phyloP scores from a whole-genome alignment of 2,888 invertebrate genomes.

The Seladonia tumulorum region DNA sequence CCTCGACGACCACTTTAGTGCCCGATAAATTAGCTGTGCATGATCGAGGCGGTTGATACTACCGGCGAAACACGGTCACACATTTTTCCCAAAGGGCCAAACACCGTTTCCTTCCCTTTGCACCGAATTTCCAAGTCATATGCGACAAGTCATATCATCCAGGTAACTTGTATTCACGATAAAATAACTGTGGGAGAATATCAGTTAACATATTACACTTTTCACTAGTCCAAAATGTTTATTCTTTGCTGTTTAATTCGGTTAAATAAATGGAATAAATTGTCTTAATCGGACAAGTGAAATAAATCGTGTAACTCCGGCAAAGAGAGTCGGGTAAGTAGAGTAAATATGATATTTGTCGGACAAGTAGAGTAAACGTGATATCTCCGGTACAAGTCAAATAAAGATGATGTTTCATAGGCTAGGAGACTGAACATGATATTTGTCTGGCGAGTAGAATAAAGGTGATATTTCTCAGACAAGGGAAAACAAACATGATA shows the following conservation, averaged over 20 bases:
- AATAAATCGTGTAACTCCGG: neutral
- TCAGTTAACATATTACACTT: no score
- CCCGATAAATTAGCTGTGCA: slow-evolving; percentile 21
- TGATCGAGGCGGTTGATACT: neutral
- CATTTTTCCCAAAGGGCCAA: neutral
- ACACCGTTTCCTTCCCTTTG: neutral
- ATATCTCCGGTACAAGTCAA: neutral
- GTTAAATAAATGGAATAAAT: neutral
- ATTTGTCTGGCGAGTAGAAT: neutral
- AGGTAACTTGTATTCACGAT: no score
- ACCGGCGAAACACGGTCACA: neutral
- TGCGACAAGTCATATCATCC: no score
- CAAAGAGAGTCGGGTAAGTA: no score
- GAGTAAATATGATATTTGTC: neutral
- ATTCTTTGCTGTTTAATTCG: no score
- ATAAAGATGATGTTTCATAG: neutral
- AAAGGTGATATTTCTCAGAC: neutral
- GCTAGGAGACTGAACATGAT: neutral
- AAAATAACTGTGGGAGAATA: no score
- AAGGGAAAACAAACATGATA: neutral
- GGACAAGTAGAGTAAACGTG: neutral
- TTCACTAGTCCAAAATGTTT: no score
- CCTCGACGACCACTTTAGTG: slow-evolving; percentile 34
- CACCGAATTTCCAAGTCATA: neutral
- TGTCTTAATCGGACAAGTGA: neutral